Evolutionary conservation across 2,888 invertebrate genomes (phyloP).

Genomic region (Chamaedrilus cognettii): DNA sequence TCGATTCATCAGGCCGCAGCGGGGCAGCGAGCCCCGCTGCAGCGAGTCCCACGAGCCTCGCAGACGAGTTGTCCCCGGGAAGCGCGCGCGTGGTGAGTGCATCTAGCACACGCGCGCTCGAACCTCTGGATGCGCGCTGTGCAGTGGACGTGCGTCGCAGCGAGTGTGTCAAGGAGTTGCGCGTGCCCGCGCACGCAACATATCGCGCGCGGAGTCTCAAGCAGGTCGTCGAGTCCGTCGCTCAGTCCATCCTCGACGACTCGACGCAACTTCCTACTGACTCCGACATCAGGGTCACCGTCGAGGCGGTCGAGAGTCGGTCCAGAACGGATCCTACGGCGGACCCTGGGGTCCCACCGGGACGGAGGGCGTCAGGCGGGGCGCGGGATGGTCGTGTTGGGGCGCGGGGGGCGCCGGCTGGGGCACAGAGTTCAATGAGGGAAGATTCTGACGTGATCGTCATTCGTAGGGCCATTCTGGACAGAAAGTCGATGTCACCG

Average conservation of each 20-base stretch:
- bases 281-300: conserved; percentile 10
- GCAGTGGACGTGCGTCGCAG: conserved; percentile 2
- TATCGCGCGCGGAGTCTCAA: conserved; percentile 2
- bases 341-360: too few relatives aligned
- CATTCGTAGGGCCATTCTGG: conserved; percentile 13
- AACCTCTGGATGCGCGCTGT: not conserved
- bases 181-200: conserved; percentile 7
- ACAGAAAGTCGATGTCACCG: not conserved
- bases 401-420: too few relatives aligned
- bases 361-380: too few relatives aligned
- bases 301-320: conserved; percentile 12
- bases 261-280: conserved; percentile 1
- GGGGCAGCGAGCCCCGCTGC: not conserved
- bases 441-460: conserved; percentile 13
- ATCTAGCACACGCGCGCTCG: not conserved
- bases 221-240: conserved; percentile 9
- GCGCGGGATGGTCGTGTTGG: too few relatives aligned
- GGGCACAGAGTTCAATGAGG: too few relatives aligned
- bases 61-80: not conserved
- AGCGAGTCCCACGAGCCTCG: not conserved
- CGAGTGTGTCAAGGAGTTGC: conserved; percentile 5
- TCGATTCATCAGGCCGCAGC: not conserved
- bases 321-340: conserved; percentile 4
- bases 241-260: conserved; percentile 10
- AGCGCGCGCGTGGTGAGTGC: not conserved